Conservation (phyloP, 2,797 vertebrate species). For the Brachyalestes nurse region DNA sequence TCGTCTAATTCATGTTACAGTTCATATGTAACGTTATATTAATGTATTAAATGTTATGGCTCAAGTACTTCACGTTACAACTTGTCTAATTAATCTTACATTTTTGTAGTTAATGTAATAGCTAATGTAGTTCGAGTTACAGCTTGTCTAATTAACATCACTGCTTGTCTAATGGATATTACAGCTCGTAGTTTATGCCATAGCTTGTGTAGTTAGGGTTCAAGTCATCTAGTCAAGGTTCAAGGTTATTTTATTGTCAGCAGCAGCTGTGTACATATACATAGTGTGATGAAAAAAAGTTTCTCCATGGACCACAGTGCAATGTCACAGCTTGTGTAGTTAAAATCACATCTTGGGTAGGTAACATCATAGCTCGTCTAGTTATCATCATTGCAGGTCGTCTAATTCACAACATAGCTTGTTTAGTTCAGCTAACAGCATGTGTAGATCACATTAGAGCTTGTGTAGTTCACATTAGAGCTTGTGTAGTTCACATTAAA, state of each 20-base stretch:
- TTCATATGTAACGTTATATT: no score
- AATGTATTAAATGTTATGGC: no score
- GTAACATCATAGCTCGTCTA: background rate
- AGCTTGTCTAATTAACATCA: background rate
- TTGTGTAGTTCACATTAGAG: no score
- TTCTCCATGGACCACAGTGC: no score
- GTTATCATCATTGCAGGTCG: no score
- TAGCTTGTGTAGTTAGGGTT: background rate
- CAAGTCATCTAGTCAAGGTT: background rate
- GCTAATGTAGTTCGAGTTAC: background rate
- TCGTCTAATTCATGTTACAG: conserved; percentile 44
- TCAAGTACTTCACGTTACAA: background rate
- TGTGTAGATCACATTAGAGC: no score
- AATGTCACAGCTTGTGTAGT: background rate
- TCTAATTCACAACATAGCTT: no score
- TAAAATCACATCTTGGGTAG: background rate
- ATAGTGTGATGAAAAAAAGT: no score
- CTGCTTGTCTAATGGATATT: background rate
- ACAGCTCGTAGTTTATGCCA: background rate
- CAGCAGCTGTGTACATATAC: no score
- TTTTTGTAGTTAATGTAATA: background rate
- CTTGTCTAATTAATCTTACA: background rate
- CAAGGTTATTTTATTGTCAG: background rate
- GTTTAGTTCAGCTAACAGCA: no score
- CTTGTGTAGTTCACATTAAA: no score